Base-by-base conservation (phyloP, 2,113 vertebrate genomes). In the Delphinus delphis region DNA sequence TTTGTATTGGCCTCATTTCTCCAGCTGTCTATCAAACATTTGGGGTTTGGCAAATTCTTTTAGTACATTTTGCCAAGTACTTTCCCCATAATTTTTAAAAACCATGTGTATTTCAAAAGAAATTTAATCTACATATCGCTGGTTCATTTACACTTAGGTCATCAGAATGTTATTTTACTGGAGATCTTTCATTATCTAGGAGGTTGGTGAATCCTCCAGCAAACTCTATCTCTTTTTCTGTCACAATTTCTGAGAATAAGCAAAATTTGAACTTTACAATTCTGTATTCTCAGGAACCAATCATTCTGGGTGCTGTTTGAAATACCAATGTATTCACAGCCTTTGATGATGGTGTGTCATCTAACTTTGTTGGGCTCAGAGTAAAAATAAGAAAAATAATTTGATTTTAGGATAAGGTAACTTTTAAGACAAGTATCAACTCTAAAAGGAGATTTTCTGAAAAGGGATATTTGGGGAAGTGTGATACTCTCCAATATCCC, bases 61-160 rank as follows among this genome's bases (percentile, higher is more conserved):
- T 28, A 80, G 86, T 14, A 18, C 26, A 36, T 70, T 73, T 95
- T 91, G 5, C 77, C 81, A 70, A 92, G 13, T 21, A 62, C 68
- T 58, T 81, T 65, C 26, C 50, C 81, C 67, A 25, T 74, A 38
- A 65, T 90, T 94, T 86, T 86, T 77, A 60, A 65, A 90, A 77
- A n/a, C 47, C 62, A 14, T 63, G 8, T 26, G 6, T 91, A 55
- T 70, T 95, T 94, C 55, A 65, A 74, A 62, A 88, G 82, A 88
- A 94, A 95, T 47, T 38, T 73, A 90, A 79, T 76, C 55, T 79
- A 47, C 33, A 33, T 60, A 71, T 89, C 58, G 85, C 70, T 71
- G 76, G n/a, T 88, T 93, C 76, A 53, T 68, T 89, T 90, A 90
- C 36, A 60, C 58, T 85, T 80, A 84, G 67, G 20, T 94, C 91